phyloP scores from a whole-genome alignment of 2,888 invertebrate species.

The Coecobrya sp. region DNA sequence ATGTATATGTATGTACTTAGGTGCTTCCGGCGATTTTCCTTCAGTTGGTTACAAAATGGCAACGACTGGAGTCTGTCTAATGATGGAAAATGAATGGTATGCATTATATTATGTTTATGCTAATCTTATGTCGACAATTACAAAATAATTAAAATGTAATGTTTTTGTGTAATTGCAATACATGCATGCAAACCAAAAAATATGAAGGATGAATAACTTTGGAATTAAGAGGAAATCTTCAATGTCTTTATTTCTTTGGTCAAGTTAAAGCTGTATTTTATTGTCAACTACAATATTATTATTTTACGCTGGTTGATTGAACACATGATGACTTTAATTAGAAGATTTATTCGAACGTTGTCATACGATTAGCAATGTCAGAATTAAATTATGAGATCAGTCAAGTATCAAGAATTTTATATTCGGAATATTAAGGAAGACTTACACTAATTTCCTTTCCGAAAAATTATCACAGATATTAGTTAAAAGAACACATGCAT shows the following conservation, averaged over 20 bases:
- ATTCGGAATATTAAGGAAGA: background rate
- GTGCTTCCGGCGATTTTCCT: too few relatives aligned
- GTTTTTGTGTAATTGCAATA: too few relatives aligned
- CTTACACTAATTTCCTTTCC: background rate
- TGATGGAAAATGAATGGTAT: too few relatives aligned
- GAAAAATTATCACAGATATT: constrained; percentile 45
- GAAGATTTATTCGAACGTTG: background rate
- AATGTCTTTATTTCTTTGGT: background rate
- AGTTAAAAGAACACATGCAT: background rate
- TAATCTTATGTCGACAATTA: too few relatives aligned
- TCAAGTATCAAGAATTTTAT: background rate
- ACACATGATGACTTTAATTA: background rate
- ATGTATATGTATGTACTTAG: too few relatives aligned
- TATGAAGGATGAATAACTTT: too few relatives aligned
- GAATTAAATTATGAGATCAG: constrained; percentile 10
- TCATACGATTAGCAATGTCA: background rate
- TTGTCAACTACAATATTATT: background rate
- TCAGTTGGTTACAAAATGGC: too few relatives aligned
- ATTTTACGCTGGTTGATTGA: constrained; percentile 15
- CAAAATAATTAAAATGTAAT: too few relatives aligned
- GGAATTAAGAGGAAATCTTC: background rate
- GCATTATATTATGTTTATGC: too few relatives aligned
- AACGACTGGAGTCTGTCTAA: too few relatives aligned
- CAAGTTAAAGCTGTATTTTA: constrained; percentile 15
- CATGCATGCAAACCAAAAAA: too few relatives aligned